Conservation (phyloP, 2,113 vertebrate species). For the Urocynchramus pylzowi region DNA sequence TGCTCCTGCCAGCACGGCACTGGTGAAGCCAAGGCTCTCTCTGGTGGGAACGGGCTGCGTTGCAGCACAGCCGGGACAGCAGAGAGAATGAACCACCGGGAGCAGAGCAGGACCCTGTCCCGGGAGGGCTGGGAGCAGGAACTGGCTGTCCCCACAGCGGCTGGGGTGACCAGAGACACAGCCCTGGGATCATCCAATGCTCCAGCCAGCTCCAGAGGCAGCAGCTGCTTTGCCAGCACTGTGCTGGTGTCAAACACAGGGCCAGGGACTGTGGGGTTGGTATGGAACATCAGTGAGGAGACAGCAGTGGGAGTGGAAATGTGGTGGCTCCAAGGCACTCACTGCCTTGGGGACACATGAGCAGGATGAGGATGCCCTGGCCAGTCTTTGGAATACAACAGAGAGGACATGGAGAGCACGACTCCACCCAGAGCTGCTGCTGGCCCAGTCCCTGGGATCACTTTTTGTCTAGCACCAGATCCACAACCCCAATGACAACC, state of each 20-base stretch:
- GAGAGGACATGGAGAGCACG: fast-evolving
- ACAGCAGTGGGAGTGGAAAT: fast-evolving
- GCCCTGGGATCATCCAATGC: fast-evolving
- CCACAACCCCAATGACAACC: neutral
- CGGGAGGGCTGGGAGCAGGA: neutral
- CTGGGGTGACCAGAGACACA: fast-evolving
- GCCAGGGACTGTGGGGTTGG: fast-evolving
- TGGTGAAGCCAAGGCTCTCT: neutral
- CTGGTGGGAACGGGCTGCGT: neutral
- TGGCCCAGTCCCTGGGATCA: neutral
- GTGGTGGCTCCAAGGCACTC: neutral
- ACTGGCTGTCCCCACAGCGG: neutral
- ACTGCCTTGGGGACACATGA: neutral
- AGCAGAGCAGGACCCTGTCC: neutral
- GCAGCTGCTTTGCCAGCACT: fast-evolving
- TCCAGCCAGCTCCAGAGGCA: fast-evolving
- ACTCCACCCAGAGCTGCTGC: neutral
- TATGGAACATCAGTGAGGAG: fast-evolving
- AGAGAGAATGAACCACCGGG: fast-evolving
- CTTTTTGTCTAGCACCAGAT: neutral
- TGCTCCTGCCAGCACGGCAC: fast-evolving
- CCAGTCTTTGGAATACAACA: neutral
- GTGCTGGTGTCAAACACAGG: fast-evolving
- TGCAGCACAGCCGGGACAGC: neutral
- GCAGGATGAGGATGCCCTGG: fast-evolving